Evolutionary conservation across 2,888 invertebrate species (phyloP), one percentile per base, ranked within the genome.

Genomic region (Agrochola lota): DNA sequence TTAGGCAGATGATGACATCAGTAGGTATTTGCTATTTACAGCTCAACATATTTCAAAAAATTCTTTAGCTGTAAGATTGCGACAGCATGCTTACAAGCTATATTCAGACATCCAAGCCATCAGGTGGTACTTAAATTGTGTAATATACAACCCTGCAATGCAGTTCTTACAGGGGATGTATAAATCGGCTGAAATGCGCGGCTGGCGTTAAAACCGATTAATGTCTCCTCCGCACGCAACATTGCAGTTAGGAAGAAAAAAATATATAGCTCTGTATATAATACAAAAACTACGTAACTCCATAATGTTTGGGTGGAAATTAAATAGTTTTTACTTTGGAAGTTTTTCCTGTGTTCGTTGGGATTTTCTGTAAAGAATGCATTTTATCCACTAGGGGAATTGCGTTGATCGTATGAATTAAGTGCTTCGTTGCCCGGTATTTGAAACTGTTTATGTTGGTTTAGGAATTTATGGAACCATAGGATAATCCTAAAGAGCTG

Each of bases 181-280:
- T 92, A 91, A 86, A 88, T 86, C 85, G 85, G 70, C 62, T 84
- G 80, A 92, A 94, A 92, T 90, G 93, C 91, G 92, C 92, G 91
- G 89, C 88, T 87, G 87, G 91, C 92, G 93, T 91, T 93, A 91
- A 92, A 94, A 91, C 93, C 93, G 93, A 95, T 95, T 95, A 95
- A 95, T 95, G 95, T 91, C 85, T 80, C 81, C 87, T 89, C 80
- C 89, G 81, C 95, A 95, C 95, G 95, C 95, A 90, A 95, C 91
- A 87, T 87, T 93, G 94, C 94, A 93, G 92, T 94, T 94, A 93
- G 88, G 90, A 76, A 77, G 72, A 92, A 91, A 92, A 2, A 91
- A 85, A 78, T 85, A 81, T 78, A 71, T 57, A 77, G 30, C 17
- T 35, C 8, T 35, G 23, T 64, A 52, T 49, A 52, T 49, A 59